Percentiles rank a stretch among this genome's conserved stretches.
Conservation (phyloP, 2,888 invertebrate genomes). For the Macaria notata region DNA sequence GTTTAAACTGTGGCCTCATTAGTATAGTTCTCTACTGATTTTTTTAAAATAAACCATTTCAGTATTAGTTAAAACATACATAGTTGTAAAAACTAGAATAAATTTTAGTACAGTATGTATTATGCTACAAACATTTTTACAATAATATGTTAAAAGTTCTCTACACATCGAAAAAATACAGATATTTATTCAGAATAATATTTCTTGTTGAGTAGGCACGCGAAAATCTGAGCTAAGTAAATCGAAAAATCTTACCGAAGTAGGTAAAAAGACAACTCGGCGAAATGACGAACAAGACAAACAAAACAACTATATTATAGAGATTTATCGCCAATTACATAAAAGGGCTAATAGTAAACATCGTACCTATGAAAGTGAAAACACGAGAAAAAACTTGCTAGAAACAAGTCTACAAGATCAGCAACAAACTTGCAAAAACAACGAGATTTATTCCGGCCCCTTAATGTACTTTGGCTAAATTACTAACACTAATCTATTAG, state of each 20-base stretch:
- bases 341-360: conserved; percentile 34
- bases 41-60: no score
- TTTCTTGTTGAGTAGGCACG: not conserved
- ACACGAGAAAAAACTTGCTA: conserved; percentile 26
- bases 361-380: conserved; percentile 28
- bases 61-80: no score
- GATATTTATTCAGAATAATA: no score
- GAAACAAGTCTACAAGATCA: conserved; percentile 23
- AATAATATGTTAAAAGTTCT: no score
- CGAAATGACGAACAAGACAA: conserved; percentile 30
- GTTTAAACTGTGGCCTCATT: no score
- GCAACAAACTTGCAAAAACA: conserved; percentile 29
- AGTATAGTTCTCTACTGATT: no score
- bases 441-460: conserved; percentile 19
- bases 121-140: no score
- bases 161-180: no score
- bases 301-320: conserved; percentile 31
- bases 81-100: no score
- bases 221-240: no score
- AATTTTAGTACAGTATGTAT: no score
- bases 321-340: conserved; percentile 44
- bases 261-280: conserved; percentile 15
- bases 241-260: no score
- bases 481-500: conserved; percentile 3
- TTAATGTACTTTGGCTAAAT: conserved; percentile 18